phyloP scores from a whole-genome alignment of 2,797 vertebrate genomes.

The Galaxias olidus region DNA sequence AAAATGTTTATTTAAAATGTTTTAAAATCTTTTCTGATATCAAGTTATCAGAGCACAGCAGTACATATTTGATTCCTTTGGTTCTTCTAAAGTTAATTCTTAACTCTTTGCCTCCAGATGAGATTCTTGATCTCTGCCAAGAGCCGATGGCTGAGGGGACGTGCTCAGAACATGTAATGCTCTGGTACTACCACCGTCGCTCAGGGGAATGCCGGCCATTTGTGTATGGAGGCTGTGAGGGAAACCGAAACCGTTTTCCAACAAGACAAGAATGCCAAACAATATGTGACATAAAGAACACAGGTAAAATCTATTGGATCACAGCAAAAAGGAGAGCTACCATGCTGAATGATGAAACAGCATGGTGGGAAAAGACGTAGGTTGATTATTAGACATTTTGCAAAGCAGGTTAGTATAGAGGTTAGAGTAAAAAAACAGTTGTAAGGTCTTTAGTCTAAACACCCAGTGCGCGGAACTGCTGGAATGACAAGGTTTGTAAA shows the following conservation, averaged over 20 bases:
- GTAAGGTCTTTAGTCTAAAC: too few species aligned
- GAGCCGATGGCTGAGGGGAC: slow-evolving; percentile 84
- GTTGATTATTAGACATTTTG: neutral
- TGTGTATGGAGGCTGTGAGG: slow-evolving; percentile 84
- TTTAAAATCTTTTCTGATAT: too few species aligned
- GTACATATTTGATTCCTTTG: neutral
- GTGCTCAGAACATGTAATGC: slow-evolving; percentile 77
- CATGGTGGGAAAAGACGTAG: neutral
- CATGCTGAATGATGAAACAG: too few species aligned
- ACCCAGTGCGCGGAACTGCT: too few species aligned
- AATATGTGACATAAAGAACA: slow-evolving; percentile 56
- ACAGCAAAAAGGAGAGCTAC: too few species aligned
- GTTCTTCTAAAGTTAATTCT: slow-evolving; percentile 3
- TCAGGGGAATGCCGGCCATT: slow-evolving; percentile 81
- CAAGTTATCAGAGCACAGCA: neutral
- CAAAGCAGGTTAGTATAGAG: too few species aligned
- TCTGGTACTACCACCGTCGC: slow-evolving; percentile 83
- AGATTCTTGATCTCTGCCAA: slow-evolving; percentile 67
- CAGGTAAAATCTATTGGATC: too few species aligned
- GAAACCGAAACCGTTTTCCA: slow-evolving; percentile 81
- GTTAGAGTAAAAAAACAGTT: too few species aligned
- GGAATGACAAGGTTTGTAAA: too few species aligned
- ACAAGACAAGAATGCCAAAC: slow-evolving; percentile 72
- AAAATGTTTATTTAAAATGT: too few species aligned
- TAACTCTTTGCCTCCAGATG: slow-evolving; percentile 19